Evolutionary conservation across 2,888 invertebrate genomes (phyloP), one percentile per base, ranked within the genome.

Genomic region (Tenthredo amoena): DNA sequence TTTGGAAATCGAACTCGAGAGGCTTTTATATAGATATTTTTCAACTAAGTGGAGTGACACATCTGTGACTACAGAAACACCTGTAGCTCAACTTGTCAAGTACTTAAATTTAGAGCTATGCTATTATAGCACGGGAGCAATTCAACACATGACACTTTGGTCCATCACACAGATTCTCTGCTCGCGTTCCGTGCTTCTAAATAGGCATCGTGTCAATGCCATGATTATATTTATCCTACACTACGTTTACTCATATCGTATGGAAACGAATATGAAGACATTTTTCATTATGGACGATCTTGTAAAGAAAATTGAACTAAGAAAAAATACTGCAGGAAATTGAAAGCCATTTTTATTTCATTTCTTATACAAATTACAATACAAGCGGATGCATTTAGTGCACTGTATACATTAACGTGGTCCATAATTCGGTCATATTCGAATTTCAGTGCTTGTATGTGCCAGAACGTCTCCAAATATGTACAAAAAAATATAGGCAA

Each of bases 11-110:
- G n/a, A 55, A 50, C 50, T 37, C n/a, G 71, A 34, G 0, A 37
- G 6, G 4, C 15, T 71, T n/a, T 71, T 9, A 12, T 9, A 18
- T 10, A 18, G 18, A 21, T n/a, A 43, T 9, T 26, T 74, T 43
- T 40, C 7, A 7, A 74, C 9, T n/a, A 2, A 21, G 37, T n/a
- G n/a, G 12, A 74, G 26, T 37, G 37, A 71, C 71, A 37, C 37
- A 40, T 71, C 26, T 26, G 26, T 26, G 26, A 26, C 26, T 26
- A 18, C 71, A 37, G 5, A 40, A 71, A 71, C 55, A 77, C 77
- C 55, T 55, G 77, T 55, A 18, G 77, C 26, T 34, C 31, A 55
- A 55, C 47, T 77, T 77, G 55, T 77, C 55, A 77, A 77, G 34
- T 76, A 47, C 21, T 76, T 76, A 76, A 76, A 47, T 76, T 47